Evolutionary conservation across 2,888 invertebrate genomes (phyloP), one percentile per base, ranked within the genome.

Genomic region (Tetragonula carbonaria): DNA sequence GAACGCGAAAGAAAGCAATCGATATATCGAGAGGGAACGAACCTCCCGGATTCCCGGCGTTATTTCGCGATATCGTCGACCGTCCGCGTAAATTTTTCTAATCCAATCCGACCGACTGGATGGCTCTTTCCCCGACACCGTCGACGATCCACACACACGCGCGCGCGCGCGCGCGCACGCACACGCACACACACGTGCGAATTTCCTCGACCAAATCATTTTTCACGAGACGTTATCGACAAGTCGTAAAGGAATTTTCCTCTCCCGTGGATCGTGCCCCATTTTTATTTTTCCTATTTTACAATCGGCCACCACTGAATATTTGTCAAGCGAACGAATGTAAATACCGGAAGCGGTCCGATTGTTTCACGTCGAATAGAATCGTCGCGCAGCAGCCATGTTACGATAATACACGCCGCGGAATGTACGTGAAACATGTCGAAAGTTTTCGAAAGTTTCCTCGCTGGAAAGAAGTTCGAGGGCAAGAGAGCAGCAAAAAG

Each of bases 1-100:
- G 82, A 80, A 82, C 78, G 80, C 77, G 74, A 89, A 86, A 82
- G 86, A 82, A 85, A 86, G 84, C 86, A 83, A 84, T 88, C 85
- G 85, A 85, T 86, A 84, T 59, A 75, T n/a, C 63, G 59, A 28
- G 45, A 74, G 63, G 73, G 78, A 79, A 78, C 63, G 76, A 72
- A 59, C 62, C 72, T 78, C 2, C 33, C 59, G 73, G 71, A 81
- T 80, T 67, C 57, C 71, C 74, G 33, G 63, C 73, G 89, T 72
- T 82, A 74, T 80, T 85, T 83, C 70, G 87, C 78, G 87, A 89
- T 81, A 78, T 73, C 71, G 75, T 53, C 74, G 68, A 73, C 45
- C 50, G 65, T 68, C 74, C 71, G 51, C 80, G 75, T 68, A 67
- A 75, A 79, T 80, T 89, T 75, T 85, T 86, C 76, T 72, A 57